Percentiles rank a stretch among this genome's conserved stretches.
phyloP scores from a whole-genome alignment of 2,888 invertebrate species.

The Yponomeuta evonymella region DNA sequence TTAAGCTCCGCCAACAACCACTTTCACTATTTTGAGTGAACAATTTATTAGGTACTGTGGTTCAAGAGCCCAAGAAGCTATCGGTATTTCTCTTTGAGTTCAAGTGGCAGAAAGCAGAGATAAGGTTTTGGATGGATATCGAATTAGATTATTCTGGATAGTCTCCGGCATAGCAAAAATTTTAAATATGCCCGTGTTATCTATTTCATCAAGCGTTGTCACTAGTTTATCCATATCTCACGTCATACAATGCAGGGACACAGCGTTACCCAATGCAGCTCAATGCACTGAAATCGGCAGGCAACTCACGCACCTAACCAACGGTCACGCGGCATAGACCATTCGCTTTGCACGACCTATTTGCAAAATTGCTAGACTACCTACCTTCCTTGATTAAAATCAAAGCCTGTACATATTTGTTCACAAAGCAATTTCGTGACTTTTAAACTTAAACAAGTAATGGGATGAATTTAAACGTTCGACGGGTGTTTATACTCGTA shows the following conservation, averaged over 20 bases:
- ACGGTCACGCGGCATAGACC: conserved; percentile 50
- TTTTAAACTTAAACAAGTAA: conserved; percentile 20
- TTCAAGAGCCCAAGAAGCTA: too few relatives aligned
- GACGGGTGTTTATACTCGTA: conserved; percentile 35
- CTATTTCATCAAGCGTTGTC: conserved; percentile 37
- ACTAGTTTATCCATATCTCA: conserved; percentile 27
- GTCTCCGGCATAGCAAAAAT: too few relatives aligned
- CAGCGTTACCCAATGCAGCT: conserved; percentile 52
- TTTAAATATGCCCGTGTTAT: conserved; percentile 24
- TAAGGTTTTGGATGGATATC: too few relatives aligned
- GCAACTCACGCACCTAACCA: conserved; percentile 56
- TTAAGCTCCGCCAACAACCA: too few relatives aligned
- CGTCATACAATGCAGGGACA: conserved; percentile 43
- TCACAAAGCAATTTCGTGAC: conserved; percentile 8
- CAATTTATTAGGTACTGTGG: too few relatives aligned
- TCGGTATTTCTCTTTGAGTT: too few relatives aligned
- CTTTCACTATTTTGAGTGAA: too few relatives aligned
- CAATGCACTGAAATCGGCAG: conserved; percentile 41
- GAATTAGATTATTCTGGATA: too few relatives aligned
- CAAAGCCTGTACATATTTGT: not conserved
- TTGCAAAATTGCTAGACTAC: conserved; percentile 37
- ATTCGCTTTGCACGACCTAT: conserved; percentile 58
- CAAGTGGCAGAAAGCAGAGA: too few relatives aligned
- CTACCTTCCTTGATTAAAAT: not conserved
- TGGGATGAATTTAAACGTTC: conserved; percentile 24